Percentiles rank a stretch among this genome's conserved stretches.
These are phyloP conservation scores for Eidolon helvum DNA, from an alignment of 2,113 vertebrate genomes.

Conservation along the genomic window DNA sequence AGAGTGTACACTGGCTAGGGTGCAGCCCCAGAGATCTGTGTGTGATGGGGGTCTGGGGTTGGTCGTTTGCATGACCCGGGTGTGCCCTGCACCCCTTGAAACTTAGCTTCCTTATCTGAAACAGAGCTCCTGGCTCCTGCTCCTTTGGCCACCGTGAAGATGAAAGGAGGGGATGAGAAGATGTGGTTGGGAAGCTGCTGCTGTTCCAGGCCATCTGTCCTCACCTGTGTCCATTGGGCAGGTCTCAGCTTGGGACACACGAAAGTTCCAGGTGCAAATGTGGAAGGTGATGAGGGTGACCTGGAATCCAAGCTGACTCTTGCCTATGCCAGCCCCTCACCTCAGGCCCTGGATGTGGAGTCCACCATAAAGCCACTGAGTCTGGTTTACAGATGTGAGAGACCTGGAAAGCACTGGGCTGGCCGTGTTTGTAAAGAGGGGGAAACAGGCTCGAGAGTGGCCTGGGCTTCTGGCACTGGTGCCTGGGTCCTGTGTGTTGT, in stretches of 20 bases:
- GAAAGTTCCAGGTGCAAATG: no score
- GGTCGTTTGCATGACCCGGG: not conserved
- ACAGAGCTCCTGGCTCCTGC: not conserved
- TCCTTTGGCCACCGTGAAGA: rapidly evolving
- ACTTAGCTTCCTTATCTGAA: not conserved
- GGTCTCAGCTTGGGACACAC: not conserved
- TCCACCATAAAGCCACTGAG: not conserved
- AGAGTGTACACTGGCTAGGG: not conserved
- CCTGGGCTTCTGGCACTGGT: not conserved
- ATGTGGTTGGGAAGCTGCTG: not conserved
- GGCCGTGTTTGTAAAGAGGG: not conserved
- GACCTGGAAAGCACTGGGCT: not conserved
- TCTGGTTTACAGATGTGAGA: not conserved
- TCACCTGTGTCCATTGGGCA: rapidly evolving
- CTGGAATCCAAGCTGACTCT: not conserved
- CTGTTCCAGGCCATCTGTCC: not conserved
- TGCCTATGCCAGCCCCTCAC: not conserved
- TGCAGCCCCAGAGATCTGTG: not conserved
- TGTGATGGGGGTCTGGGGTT: not conserved
- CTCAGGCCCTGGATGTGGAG: not conserved
- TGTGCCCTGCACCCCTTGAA: not conserved
- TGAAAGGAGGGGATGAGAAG: not conserved
- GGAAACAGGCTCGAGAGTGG: not conserved
- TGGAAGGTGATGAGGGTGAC: not conserved
- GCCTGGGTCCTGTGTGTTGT: not conserved